Evolutionary conservation across 2,888 invertebrate genomes (phyloP), one percentile per base, ranked within the genome.

Genomic region (Drymonia ruficornis): DNA sequence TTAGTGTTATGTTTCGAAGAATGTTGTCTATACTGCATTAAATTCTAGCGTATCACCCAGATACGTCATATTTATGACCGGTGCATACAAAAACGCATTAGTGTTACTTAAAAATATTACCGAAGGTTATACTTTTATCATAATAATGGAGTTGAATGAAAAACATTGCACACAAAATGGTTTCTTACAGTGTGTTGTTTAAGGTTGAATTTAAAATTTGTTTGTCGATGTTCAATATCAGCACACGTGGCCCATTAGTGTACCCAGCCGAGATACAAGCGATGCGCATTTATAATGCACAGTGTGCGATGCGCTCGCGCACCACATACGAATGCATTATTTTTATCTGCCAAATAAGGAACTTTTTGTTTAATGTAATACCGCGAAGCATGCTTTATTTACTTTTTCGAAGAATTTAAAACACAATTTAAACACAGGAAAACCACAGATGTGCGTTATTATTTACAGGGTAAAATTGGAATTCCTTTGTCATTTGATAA

Each of bases 51-150:
- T 76, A 69, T 77, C 75, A 66, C 11, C 73, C 71, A 76, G 83
- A 81, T 83, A 83, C 73, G 77, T 83, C 83, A 85, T 86, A 81
- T 87, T 87, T 85, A 86, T 85, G 79, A 78, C 70, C 70, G 71
- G 70, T 76, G 81, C 81, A 76, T 82, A 86, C 83, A 83, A 80
- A 86, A 87, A 86, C 72, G 80, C 87, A 87, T 87, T 86, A 86
- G 81, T 81, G 78, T 80, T 82, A 83, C 80, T 80, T 81, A 82
- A 78, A 72, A 76, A 77, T 77, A 67, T 76, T 73, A 72, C 75
- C 68, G 70, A 79, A 78, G 80, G 76, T 76, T 78, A 75, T 76
- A 76, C 65, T 78, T 87, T 82, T 85, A 83, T 83, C 78, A 77
- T 80, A 79, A 45, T 19, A 83, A 82, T 81, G 74, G 55, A 51